These are phyloP conservation scores for Perognathus longimembris DNA, from an alignment of 2,113 vertebrate species.

Conservation along the genomic window DNA sequence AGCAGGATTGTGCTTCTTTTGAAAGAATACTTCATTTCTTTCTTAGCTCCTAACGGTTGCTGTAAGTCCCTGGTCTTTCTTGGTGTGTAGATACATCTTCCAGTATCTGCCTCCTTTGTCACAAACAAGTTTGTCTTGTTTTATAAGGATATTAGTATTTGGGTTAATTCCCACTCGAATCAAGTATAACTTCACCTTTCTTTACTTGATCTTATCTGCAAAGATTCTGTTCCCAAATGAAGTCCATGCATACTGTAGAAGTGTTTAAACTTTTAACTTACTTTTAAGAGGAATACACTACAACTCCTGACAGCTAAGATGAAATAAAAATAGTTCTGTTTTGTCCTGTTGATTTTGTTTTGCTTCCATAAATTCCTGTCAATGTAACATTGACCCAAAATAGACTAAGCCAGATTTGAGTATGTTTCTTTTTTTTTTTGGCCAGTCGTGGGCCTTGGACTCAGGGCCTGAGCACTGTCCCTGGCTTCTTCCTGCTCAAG, in stretches of 20 bases:
- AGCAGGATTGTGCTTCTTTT: neutral
- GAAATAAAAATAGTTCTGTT: conserved; percentile 31
- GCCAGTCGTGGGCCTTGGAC: no score
- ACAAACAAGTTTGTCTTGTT: neutral
- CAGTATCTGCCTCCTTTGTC: neutral
- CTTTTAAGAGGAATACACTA: neutral
- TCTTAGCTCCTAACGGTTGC: neutral
- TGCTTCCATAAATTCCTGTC: neutral
- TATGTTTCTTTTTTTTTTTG: no score
- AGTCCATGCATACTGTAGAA: neutral
- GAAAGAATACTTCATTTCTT: neutral
- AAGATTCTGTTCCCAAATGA: neutral
- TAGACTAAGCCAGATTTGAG: neutral
- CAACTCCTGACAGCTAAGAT: neutral
- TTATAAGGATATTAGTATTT: neutral
- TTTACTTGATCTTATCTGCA: neutral
- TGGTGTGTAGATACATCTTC: neutral
- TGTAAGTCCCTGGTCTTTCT: neutral
- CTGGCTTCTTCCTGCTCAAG: no score
- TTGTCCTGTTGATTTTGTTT: neutral
- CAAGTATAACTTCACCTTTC: neutral
- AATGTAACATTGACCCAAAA: neutral
- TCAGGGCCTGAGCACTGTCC: no score
- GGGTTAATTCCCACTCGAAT: neutral
- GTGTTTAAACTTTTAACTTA: neutral